Percentiles rank a stretch among this genome's conserved stretches.
These are phyloP conservation scores for Drosophila colorata DNA, from an alignment of 2,888 invertebrate species.

Conservation along the genomic window DNA sequence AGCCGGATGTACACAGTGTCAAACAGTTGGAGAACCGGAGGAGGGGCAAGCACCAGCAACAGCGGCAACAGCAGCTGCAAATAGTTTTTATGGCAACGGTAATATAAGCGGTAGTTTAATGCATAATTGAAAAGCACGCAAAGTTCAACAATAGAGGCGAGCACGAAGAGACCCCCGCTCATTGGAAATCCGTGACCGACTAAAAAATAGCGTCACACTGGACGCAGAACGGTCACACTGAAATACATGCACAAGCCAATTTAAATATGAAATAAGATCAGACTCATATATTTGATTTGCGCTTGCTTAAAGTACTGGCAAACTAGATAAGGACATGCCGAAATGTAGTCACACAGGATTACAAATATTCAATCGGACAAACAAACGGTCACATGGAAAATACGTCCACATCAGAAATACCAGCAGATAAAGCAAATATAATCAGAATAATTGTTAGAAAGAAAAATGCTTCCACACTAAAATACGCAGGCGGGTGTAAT, in stretches of 20 bases:
- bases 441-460: neutral
- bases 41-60: constrained; percentile 3
- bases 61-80: constrained; percentile 43
- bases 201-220: too few relatives aligned
- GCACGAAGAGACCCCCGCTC: constrained; percentile 7
- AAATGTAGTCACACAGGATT: too few relatives aligned
- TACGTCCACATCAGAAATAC: too few relatives aligned
- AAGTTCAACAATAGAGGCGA: constrained; percentile 63
- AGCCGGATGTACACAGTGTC: constrained; percentile 79
- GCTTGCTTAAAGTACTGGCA: too few relatives aligned
- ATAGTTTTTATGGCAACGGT: constrained; percentile 58
- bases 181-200: constrained; percentile 7
- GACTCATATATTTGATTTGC: too few relatives aligned
- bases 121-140: constrained; percentile 80
- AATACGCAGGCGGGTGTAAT: neutral
- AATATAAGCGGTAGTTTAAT: constrained; percentile 73
- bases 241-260: neutral
- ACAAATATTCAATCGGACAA: neutral
- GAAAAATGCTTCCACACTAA: neutral
- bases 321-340: too few relatives aligned
- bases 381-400: neutral
- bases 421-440: neutral
- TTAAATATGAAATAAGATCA: neutral
- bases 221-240: constrained; percentile 8
- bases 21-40: constrained; percentile 41